Base-by-base conservation (phyloP, 2,888 invertebrate genomes). In the Macrosiphum euphorbiae region DNA sequence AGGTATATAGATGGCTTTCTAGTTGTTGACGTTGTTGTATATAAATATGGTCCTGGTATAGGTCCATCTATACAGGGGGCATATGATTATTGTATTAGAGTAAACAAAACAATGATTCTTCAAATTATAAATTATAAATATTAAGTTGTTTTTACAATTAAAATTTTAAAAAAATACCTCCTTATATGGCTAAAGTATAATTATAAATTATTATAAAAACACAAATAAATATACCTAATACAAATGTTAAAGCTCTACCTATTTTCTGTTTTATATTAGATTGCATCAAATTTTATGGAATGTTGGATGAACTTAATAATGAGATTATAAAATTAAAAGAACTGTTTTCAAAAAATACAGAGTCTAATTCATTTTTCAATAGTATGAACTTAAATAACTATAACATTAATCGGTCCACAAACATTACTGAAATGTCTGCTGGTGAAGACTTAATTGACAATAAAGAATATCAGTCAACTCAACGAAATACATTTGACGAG, bases 251-350 rank as follows among this genome's bases (percentile, higher is more conserved):
- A 20, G 20, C 35, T 3, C 35, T 35, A 78, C 8, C 20, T 78
- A 35, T 20, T 86, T 86, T 47, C 16, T 86, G 47, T 86, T 87
- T 87, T 52, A 7, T 20, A 50, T n/a, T 47, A 87, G 87, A 87
- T 50, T 16, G 28, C 20, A 50, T 50, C 20, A 50, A 87, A 87
- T 87, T 87, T 8, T 52, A 87, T 87, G 87, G 24, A 52, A 87
- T 52, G 87, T 52, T 87, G 20, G n/a, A 52, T 20, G 87, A 11
- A n/a, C n/a, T 87, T 52, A 87, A 87, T 28, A 20, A 87, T 87
- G 52, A 87, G 20, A 50, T 87, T 24, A 87, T 7, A 7, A 50
- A 87, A 87, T n/a, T 87, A 87, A 87, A 87, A 87, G n/a, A 87
- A 20, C n/a, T 87, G 8, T 87, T 87, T 50, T 50, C 7, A n/a